Conservation (phyloP, 2,888 invertebrate genomes). For the Scaptomyza polygonia region DNA sequence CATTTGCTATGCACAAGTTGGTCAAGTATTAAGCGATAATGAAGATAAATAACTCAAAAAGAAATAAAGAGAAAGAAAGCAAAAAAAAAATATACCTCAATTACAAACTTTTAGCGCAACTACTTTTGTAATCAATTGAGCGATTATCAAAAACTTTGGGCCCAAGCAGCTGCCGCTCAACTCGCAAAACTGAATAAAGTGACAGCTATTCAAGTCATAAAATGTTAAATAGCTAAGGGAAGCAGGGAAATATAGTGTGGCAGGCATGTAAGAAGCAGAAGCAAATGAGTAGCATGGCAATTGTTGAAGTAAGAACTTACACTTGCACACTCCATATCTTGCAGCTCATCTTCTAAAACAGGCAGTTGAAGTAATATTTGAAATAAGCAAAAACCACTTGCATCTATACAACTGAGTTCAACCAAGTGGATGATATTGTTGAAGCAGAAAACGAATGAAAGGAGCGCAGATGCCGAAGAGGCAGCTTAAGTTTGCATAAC, state of each 20-base stretch:
- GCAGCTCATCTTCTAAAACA: not conserved
- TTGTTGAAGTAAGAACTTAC: constrained; percentile 9
- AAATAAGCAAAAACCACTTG: constrained; percentile 1
- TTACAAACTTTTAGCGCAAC: constrained; percentile 69
- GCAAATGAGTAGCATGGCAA: not conserved
- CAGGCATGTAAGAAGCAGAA: not conserved
- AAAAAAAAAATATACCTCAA: constrained; percentile 74
- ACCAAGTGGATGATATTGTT: constrained; percentile 2
- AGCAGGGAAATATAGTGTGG: not conserved
- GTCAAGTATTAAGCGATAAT: constrained; percentile 74
- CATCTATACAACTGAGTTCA: constrained; percentile 6
- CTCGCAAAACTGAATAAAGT: constrained; percentile 36
- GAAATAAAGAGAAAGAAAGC: constrained; percentile 51
- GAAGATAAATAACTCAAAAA: constrained; percentile 72
- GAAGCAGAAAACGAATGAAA: not conserved
- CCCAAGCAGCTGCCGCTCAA: constrained; percentile 42
- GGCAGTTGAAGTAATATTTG: not conserved
- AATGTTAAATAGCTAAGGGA: constrained; percentile 47
- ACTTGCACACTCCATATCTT: constrained; percentile 9
- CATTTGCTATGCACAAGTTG: constrained; percentile 38
- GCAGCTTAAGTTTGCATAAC: not conserved
- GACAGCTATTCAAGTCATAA: constrained; percentile 57
- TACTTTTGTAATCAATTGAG: constrained; percentile 76
- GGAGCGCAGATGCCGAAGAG: not conserved
- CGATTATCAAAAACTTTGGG: constrained; percentile 66